Evolutionary conservation across 2,113 vertebrate species (phyloP), one percentile per base, ranked within the genome.

Genomic region (Trachemys scripta): DNA sequence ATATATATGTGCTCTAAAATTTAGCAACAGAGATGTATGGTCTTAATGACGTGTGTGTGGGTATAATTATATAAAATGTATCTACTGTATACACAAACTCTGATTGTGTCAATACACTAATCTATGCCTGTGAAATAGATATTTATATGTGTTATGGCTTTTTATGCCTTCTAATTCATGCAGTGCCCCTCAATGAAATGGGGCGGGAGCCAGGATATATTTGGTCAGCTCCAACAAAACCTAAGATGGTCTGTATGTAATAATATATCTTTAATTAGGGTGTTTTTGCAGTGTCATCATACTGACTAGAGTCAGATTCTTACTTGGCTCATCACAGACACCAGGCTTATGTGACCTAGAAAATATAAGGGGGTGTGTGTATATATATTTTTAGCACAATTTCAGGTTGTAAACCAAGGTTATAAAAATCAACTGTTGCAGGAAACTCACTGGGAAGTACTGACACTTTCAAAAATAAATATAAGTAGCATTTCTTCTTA

Each of bases 221-320:
- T 98, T 98, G 98, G 88, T 96, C 75, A 81, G 80, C 95, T 97
- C 95, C 91, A 95, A 83, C 96, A 96, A 95, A 98, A 93, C 94
- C 93, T 94, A 97, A 98, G 94, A 96, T 93, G 85, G 88, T 94
- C 93, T 92, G 42, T 94, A 49, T 98, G 98, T 98, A 98, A 98
- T 98, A 97, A 97, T 98, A 98, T 98, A 98, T 96, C 97, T 97
- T 97, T 96, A 96, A 98, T 97, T 91, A 90, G 97, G 94, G 96
- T 96, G 94, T 97, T 98, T 98, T 92, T 98, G 98, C 98, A 98
- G 97, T 94, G 92, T 98, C 98, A 98, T 98, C 98, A 98, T 97
- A 96, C 97, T 98, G 97, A 96, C 96, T 93, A 98, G 98, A 98
- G 96, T 98, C 98, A 97, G 83, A 93, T 98, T 98, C 97, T 98